Conservation (phyloP, 2,888 invertebrate genomes). For the Apamea anceps region DNA sequence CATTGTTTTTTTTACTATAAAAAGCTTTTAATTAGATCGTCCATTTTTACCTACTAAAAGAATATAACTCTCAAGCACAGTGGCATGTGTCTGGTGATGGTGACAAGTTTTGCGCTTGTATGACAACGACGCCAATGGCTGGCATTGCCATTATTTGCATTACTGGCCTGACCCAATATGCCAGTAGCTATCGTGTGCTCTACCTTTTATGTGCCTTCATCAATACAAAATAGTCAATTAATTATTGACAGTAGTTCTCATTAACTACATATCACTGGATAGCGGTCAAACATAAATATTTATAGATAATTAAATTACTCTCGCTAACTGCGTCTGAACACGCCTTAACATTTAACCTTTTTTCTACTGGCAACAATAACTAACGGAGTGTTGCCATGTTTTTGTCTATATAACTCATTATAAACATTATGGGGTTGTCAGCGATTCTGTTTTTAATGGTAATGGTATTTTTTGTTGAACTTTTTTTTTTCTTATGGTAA, state of each 20-base stretch:
- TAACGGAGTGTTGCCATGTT: constrained; percentile 73
- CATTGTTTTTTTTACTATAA: not conserved
- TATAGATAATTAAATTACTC: constrained; percentile 60
- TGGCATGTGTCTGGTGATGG: not conserved
- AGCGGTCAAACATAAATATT: constrained; percentile 58
- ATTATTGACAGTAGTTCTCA: constrained; percentile 44
- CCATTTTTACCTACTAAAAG: not conserved
- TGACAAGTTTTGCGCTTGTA: not conserved
- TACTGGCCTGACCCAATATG: not conserved
- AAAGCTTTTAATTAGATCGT: not conserved
- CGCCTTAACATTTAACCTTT: constrained; percentile 63
- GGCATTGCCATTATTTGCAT: too few relatives aligned
- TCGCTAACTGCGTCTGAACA: constrained; percentile 64
- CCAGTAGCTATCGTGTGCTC: too few relatives aligned
- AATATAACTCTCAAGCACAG: not conserved
- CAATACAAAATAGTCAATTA: constrained; percentile 41
- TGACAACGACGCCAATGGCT: not conserved
- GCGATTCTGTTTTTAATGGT: constrained; percentile 69
- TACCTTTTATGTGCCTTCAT: constrained; percentile 17
- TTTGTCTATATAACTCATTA: constrained; percentile 72
- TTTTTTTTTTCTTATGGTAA: constrained; percentile 64
- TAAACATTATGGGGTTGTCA: constrained; percentile 71
- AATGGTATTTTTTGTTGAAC: constrained; percentile 59
- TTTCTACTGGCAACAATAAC: constrained; percentile 70
- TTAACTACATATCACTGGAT: constrained; percentile 32